Conservation (phyloP, 2,888 invertebrate genomes). For the Petrophora chlorosata region DNA sequence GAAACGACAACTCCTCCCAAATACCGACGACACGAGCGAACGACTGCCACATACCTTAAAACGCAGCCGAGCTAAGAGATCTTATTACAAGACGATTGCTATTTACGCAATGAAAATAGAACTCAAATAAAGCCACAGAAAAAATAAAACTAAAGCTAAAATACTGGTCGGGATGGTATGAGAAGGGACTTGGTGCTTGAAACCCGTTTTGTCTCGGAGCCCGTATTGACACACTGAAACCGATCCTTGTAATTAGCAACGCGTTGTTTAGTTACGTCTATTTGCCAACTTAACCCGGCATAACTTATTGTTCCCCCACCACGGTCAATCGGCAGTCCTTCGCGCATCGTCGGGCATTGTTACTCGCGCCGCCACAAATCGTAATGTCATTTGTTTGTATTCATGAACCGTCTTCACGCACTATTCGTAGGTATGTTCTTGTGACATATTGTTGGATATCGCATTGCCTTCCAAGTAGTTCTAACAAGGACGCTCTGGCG, state of each 20-base stretch:
- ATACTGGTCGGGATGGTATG: neutral
- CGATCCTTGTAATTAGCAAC: slow-evolving; percentile 16
- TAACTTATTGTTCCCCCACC: slow-evolving; percentile 38
- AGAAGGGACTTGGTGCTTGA: slow-evolving; percentile 9
- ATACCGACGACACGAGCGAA: neutral
- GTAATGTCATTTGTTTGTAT: slow-evolving; percentile 73
- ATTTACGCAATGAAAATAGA: slow-evolving; percentile 6
- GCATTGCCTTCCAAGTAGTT: slow-evolving; percentile 60
- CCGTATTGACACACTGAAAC: slow-evolving; percentile 12
- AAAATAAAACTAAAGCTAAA: neutral
- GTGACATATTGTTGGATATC: slow-evolving; percentile 62
- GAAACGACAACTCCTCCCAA: neutral
- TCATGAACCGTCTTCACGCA: slow-evolving; percentile 64
- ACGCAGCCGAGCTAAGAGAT: neutral
- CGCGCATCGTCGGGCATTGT: slow-evolving; percentile 45
- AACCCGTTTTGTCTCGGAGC: slow-evolving; percentile 1
- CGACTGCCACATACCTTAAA: neutral
- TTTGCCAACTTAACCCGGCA: slow-evolving; percentile 5
- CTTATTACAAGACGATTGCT: neutral
- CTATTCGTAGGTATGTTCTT: slow-evolving; percentile 55
- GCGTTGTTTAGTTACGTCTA: slow-evolving; percentile 12
- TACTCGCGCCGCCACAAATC: slow-evolving; percentile 59
- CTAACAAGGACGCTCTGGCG: slow-evolving; percentile 54
- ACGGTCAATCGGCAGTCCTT: slow-evolving; percentile 61
- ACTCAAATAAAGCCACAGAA: slow-evolving; percentile 4